A percentile compares a stretch with the other conserved stretches of the same genome.
These are phyloP conservation scores for Euura saliciscinereae DNA, from an alignment of 1,140 invertebrate species.

Conservation along the genomic window DNA sequence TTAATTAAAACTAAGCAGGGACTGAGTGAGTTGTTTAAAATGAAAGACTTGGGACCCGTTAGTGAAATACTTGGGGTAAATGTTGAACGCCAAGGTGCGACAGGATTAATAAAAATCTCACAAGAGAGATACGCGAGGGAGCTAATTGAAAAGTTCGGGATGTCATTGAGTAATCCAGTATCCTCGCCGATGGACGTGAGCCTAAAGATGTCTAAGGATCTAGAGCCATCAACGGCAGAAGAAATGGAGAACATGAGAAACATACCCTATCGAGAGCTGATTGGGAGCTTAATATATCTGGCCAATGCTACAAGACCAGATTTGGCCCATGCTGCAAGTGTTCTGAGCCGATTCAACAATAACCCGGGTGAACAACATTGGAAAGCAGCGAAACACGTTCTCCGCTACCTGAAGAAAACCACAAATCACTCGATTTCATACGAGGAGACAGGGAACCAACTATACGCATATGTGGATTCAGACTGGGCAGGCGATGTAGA, in stretches of 20 bases:
- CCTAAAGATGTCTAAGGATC: slow-evolving; percentile 26
- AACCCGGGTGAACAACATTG: slow-evolving; percentile 31
- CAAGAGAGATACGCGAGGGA: slow-evolving; percentile 22
- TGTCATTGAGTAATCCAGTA: slow-evolving; percentile 27
- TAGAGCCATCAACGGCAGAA: slow-evolving; percentile 11
- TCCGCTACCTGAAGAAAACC: slow-evolving; percentile 47
- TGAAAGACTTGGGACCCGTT: slow-evolving; percentile 24
- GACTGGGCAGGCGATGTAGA: slow-evolving; percentile 27
- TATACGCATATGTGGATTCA: slow-evolving; percentile 28
- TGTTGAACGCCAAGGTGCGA: slow-evolving; percentile 14
- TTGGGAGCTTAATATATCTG: slow-evolving; percentile 46
- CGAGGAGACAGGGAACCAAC: background rate
- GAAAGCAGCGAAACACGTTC: slow-evolving; percentile 37
- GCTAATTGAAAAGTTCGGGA: slow-evolving; percentile 18
- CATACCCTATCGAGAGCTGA: slow-evolving; percentile 36
- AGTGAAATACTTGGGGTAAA: slow-evolving; percentile 20
- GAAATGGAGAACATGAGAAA: slow-evolving; percentile 23
- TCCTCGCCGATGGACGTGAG: slow-evolving; percentile 26
- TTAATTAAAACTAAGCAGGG: too few species aligned
- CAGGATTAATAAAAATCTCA: slow-evolving; percentile 17
- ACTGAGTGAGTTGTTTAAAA: background rate
- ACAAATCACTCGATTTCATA: slow-evolving; percentile 19
- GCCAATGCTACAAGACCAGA: slow-evolving; percentile 44
- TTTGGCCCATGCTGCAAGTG: slow-evolving; percentile 38
- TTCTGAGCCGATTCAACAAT: slow-evolving; percentile 31